Evolutionary conservation across 2,797 vertebrate genomes (phyloP), one percentile per base, ranked within the genome.

Genomic region (Rhincodon typus): DNA sequence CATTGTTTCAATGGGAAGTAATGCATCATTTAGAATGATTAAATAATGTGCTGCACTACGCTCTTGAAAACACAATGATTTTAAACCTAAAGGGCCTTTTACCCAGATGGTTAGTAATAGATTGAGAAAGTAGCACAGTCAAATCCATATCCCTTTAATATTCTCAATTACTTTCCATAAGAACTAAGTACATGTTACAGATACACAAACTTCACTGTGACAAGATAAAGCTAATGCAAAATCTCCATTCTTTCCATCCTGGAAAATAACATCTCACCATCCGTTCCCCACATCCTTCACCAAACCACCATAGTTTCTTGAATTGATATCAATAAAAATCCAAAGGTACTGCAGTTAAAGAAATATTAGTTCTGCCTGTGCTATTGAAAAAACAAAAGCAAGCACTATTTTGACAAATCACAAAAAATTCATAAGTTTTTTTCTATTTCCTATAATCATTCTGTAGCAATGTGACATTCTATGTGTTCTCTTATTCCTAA

Each of bases 401-500:
- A 94, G n/a, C n/a, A 69, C 66, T 94, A 38, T 72, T 94, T 46
- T 42, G 38, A 95, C 57, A 77, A 42, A 94, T 94, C 93, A 74
- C 70, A 74, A 95, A 46, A 95, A 74, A 77, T 77, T 46, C 94
- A 77, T 23, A 94, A 94, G 94, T 95, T 95, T 17, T 95, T 77
- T 95, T 77, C 67, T 77, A 95, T 95, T 95, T 95, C 34, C 70
- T 74, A 42, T 70, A 50, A 95, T 95, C 94, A 57, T 95, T 94
- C 94, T 53, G 46, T 53, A 95, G 70, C 94, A 95, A 53, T 30
- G 70, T 95, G 46, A 69, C 94, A 95, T 95, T 95, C 46, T 74
- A 50, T 95, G 94, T 74, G 94, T 95, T 95, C 94, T 77, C 94
- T 77, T 95, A 95, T 46, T 95, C 94, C 50, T 77, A 95, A 95